Evolutionary conservation across 2,888 invertebrate genomes (phyloP), one percentile per base, ranked within the genome.

Genomic region (Ferdinandea cuprea): DNA sequence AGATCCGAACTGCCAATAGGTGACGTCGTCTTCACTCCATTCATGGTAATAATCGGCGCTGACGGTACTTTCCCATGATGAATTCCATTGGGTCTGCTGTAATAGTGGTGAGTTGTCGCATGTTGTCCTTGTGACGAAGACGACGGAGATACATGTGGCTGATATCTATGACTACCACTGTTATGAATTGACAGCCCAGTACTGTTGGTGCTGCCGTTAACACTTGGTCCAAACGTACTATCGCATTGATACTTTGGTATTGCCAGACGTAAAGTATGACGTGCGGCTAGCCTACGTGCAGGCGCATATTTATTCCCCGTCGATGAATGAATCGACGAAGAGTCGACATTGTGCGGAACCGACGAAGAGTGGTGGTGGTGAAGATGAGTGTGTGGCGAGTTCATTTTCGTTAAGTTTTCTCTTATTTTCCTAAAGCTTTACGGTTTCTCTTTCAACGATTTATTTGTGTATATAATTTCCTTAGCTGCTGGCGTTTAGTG

Each of bases 211-310:
- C 9, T 76, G 76, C 79, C 61, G 42, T 76, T 74, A 52, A 46
- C 9, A 86, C 42, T 50, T 25, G 68, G 13, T 50, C 76, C 40
- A 81, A 84, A 72, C 71, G 59, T 78, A 83, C 59, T 65, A 77
- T 89, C 89, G 84, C 88, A 88, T 86, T 88, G 89, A 87, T 88
- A 88, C 73, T 91, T 91, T 56, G 90, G 90, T 87, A 91, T 91
- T 11, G 90, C 90, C 83, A 91, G 85, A 2, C 91, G 90, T 17
- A 91, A 79, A 11, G 90, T 90, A 85, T 90, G 90, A 7, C 91
- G 86, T 0, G 91, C 90, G 21, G 90, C 90, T 86, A 90, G 89
- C 74, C 90, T 89, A 87, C 91, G 90, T 88, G 90, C 89, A 88
- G 90, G 90, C 90, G 91, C 90, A 86, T 89, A 89, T 85, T 89